Evolutionary conservation across 2,113 vertebrate genomes (phyloP), one percentile per base, ranked within the genome.

Genomic region (Crypturellus undulatus): DNA sequence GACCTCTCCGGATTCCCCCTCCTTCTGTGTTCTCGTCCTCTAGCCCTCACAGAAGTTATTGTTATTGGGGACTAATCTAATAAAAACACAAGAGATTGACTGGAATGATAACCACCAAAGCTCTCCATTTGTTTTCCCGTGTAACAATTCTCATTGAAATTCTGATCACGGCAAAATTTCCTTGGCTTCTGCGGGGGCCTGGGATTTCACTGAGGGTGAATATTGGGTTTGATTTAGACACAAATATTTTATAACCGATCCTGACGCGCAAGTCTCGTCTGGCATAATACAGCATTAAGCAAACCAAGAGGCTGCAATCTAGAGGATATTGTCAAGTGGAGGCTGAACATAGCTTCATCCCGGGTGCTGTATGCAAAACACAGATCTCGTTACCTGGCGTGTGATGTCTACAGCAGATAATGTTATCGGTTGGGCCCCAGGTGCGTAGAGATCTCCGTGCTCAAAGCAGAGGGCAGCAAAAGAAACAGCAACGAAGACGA

Each of bases 11-110:
- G 82, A 10, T 58, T 93, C 75, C 26, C 56, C 89, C 79, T 87
- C 40, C 40, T 77, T 28, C 59, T 90, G 88, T 92, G 79, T 84
- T 83, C 79, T 78, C 93, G 85, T 90, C 92, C 92, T 90, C 83
- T 92, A 92, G 75, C 34, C 36, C 25, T 65, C 84, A 72, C 67
- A 91, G 70, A 89, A 95, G 58, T 82, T 95, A 87, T 54, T 89
- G 59, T 89, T 93, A 89, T 87, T 80, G 81, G 60, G 38, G 45
- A 75, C 76, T 96, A 96, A 94, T 96, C 94, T 86, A 95, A 94
- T 94, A 94, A 94, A 89, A 95, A 93, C 64, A 56, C 56, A 90
- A 76, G 32, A 60, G 79, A 88, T 87, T 91, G 79, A 80, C 87
- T 94, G 84, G 91, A 94, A 94, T 92, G 30, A 91, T 89, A 94